Evolutionary conservation across 2,888 invertebrate species (phyloP), one percentile per base, ranked within the genome.

Genomic region (Muscina levida): DNA sequence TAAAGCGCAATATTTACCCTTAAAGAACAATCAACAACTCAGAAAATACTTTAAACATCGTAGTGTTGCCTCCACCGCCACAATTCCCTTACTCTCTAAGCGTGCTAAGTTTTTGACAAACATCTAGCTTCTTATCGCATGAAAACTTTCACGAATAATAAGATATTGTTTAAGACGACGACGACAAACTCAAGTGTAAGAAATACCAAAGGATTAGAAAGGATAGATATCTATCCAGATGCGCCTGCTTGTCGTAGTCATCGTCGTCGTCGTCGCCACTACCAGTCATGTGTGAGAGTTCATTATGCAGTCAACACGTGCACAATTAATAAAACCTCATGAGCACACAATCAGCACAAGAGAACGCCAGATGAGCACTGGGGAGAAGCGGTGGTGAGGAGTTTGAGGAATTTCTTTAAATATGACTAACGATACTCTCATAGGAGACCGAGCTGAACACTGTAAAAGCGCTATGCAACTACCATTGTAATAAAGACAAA

Each of bases 271-370:
- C n/a, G n/a, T 53, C 1, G 1, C 51, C 2, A 6, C 26, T 22
- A 31, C 37, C 48, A 76, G 46, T 70, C 76, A 76, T 70, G 72
- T 70, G 70, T 24, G 51, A 79, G 76, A 74, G 74, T 78, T 82
- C 72, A 79, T 82, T 82, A 79, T 72, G 72, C 71, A 77, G 77
- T 75, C 79, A 79, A 77, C 82, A 82, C 82, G 75, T 77, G 73
- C 74, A 74, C 82, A 82, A 82, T 82, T 82, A 82, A 82, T 74
- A 75, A 77, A 79, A 62, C 62, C 77, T 79, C 74, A 79, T 78
- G 77, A 77, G 71, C 71, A 53, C 46, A 73, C 71, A 79, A 79
- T 79, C 68, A 76, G 66, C 72, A 39, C 53, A 37, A 44, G 53
- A 44, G 11, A 24, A 48, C 5, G 13, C 0, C 51, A 13, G 31